Percentiles rank a stretch among this genome's conserved stretches.
These are phyloP conservation scores for Paracyclopina nana DNA, from an alignment of 1,140 invertebrate species.

Conservation along the genomic window DNA sequence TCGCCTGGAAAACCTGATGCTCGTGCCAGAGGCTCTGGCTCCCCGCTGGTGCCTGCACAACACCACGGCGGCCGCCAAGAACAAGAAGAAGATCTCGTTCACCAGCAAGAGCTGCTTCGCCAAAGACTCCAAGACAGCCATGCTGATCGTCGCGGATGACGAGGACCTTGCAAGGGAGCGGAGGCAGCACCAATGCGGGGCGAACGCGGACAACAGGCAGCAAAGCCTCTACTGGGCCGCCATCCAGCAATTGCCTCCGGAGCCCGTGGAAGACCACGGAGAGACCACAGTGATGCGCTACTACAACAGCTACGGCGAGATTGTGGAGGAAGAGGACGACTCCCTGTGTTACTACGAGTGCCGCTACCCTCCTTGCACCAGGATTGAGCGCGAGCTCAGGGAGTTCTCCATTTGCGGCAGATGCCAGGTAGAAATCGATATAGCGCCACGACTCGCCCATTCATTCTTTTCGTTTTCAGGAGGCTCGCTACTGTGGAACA, in stretches of 20 bases:
- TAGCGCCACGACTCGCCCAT: not conserved
- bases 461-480: constrained; percentile 19
- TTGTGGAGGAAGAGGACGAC: constrained; percentile 28
- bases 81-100: not conserved
- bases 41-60: constrained; percentile 6
- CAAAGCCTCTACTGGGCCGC: constrained; percentile 33
- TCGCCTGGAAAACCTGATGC: constrained; percentile 29
- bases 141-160: not conserved
- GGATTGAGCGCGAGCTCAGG: constrained; percentile 32
- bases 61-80: not conserved
- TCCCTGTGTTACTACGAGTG: constrained; percentile 33
- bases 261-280: constrained; percentile 25
- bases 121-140: constrained; percentile 2
- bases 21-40: constrained; percentile 23
- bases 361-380: constrained; percentile 35
- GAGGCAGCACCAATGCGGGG: not conserved
- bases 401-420: constrained; percentile 37
- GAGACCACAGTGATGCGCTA: constrained; percentile 20
- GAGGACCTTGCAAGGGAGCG: not conserved
- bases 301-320: constrained; percentile 30
- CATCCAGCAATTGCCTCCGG: constrained; percentile 30
- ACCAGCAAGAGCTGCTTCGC: too few species aligned
- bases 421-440: constrained; percentile 28
- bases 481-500: constrained; percentile 32
- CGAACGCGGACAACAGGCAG: constrained; percentile 22